Evolutionary conservation across 2,888 invertebrate genomes (phyloP), one percentile per base, ranked within the genome.

Genomic region (Cremastobaeus sp.): DNA sequence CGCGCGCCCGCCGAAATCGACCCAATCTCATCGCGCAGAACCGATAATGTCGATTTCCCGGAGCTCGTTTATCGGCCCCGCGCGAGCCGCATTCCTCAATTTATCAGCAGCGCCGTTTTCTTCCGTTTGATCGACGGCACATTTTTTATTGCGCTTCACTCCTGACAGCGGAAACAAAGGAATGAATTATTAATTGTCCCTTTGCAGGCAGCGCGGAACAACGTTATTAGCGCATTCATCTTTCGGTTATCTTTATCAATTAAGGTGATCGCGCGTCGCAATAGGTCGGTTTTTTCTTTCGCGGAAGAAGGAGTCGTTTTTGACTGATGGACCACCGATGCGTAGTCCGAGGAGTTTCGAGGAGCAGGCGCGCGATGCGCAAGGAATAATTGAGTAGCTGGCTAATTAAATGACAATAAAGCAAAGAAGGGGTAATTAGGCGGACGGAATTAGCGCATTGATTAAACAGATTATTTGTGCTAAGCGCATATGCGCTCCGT

Each of bases 41-140:
- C 45, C 60, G 72, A 72, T 72, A 72, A 72, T 55, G 54, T 54
- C 60, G 54, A 65, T 60, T 65, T 50, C 50, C 55, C 57, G 48
- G 28, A 52, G 30, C 50, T 37, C 50, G 57, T 65, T 72, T 65
- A 72, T 72, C 72, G 50, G 52, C 59, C 32, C n/a, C 32, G 21
- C 57, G 57, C 57, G 20, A 18, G 60, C 28, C 54, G 20, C 65
- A 71, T 71, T 71, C 64, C 62, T 64, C 64, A 57, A 57, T 71
- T 71, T 71, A 71, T 71, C 70, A 64, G 52, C 54, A 21, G 25
- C 50, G 57, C 55, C 48, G 55, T 35, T 54, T 65, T 48, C 48
- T 62, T 70, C 57, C 70, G 62, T 64, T 64, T 70, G 70, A 70
- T 64, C 70, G 70, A 70, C 70, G 30, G 62, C 35, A 15, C 62